Conservation (phyloP, 2,888 invertebrate species). For the Phaonia tiefii region DNA sequence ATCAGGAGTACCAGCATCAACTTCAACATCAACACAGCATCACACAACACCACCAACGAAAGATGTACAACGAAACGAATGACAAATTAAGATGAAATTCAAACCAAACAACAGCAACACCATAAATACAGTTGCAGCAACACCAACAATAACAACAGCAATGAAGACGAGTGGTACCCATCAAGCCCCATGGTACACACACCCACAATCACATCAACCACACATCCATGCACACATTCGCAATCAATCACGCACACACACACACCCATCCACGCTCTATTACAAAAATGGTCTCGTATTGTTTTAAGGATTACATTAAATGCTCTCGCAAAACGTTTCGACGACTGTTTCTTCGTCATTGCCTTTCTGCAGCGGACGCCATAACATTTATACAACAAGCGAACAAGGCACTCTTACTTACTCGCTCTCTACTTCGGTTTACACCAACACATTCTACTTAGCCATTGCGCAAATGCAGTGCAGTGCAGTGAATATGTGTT, state of each 20-base stretch:
- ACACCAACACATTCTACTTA: slow-evolving; percentile 72
- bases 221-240: slow-evolving; percentile 1
- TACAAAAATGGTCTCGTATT: slow-evolving; percentile 64
- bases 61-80: slow-evolving; percentile 61
- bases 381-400: slow-evolving; percentile 16
- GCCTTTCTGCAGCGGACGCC: slow-evolving; percentile 35
- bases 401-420: slow-evolving; percentile 34
- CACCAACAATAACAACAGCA: slow-evolving; percentile 10
- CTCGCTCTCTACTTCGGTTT: slow-evolving; percentile 15
- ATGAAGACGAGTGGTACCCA: slow-evolving; percentile 52
- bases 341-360: slow-evolving; percentile 19
- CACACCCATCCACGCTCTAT: slow-evolving; percentile 40
- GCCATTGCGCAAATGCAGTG: slow-evolving; percentile 74
- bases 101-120: slow-evolving; percentile 17
- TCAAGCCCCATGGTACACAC: slow-evolving; percentile 40
- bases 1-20: background rate
- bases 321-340: slow-evolving; percentile 58
- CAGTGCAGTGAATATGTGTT: background rate
- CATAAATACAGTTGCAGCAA: slow-evolving; percentile 27
- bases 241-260: background rate
- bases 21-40: slow-evolving; percentile 35
- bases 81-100: slow-evolving; percentile 61
- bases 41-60: slow-evolving; percentile 14
- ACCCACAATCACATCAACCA: background rate
- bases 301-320: slow-evolving; percentile 68